Percentiles rank a stretch among this genome's conserved stretches.
Conservation (phyloP, 2,113 vertebrate species). For the Carollia perspicillata region DNA sequence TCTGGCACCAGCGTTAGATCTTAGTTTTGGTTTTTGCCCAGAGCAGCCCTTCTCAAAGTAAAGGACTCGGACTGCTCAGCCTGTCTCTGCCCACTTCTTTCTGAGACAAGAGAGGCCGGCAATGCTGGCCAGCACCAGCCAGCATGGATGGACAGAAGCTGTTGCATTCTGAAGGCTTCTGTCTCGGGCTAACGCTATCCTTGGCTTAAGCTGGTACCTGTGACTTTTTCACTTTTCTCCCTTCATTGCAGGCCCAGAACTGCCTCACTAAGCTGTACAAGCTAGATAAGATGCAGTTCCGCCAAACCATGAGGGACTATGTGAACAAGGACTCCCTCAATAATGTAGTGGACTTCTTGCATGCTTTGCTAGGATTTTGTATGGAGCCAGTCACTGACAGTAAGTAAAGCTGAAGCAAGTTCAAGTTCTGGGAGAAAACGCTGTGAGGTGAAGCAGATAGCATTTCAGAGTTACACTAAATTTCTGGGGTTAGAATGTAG, state of each 20-base stretch:
- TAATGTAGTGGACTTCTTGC: slow-evolving; percentile 99
- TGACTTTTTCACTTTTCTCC: slow-evolving; percentile 75
- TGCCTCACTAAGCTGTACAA: slow-evolving; percentile 97
- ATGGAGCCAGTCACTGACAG: slow-evolving; percentile 99
- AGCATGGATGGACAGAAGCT: not conserved
- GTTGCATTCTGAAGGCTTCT: not conserved
- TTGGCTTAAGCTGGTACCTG: not conserved
- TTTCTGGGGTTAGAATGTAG: not conserved
- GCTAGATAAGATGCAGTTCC: slow-evolving; percentile 97
- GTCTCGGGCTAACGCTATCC: not conserved
- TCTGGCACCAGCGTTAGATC: not conserved
- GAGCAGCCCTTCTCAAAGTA: not conserved
- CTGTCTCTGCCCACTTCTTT: not conserved
- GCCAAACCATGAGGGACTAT: slow-evolving; percentile 97
- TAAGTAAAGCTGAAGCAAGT: slow-evolving; percentile 82
- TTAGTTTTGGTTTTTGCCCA: not conserved
- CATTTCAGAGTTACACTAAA: not conserved
- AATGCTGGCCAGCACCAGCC: not conserved
- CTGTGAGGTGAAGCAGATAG: not conserved
- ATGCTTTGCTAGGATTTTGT: slow-evolving; percentile 98
- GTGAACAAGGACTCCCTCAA: slow-evolving; percentile 99
- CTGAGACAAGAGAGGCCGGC: not conserved
- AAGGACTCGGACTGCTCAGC: not conserved
- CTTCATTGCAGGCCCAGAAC: slow-evolving; percentile 91
- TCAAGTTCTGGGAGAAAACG: not conserved